phyloP scores from a whole-genome alignment of 1,140 invertebrate genomes.

The Megalopta genalis region DNA sequence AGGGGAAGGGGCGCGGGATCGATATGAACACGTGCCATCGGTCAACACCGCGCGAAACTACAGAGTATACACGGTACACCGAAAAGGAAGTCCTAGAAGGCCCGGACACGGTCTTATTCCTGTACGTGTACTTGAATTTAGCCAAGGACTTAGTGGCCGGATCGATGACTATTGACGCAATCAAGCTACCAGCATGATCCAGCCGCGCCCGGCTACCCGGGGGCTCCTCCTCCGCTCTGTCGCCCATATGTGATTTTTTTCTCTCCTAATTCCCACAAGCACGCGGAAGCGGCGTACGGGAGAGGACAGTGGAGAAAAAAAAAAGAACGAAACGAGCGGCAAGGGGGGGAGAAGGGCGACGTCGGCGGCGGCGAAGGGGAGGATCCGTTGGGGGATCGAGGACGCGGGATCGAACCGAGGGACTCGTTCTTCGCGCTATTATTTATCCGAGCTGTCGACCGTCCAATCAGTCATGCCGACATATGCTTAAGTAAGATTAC shows the following conservation, averaged over 20 bases:
- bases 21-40: constrained; percentile 50
- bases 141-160: constrained; percentile 61
- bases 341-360: too few species aligned
- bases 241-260: constrained; percentile 74
- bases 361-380: neutral
- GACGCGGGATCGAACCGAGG: constrained; percentile 29
- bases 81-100: constrained; percentile 50
- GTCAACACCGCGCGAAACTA: constrained; percentile 52
- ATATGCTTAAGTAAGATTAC: constrained; percentile 78
- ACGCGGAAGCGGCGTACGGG: constrained; percentile 3
- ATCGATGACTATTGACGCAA: constrained; percentile 66
- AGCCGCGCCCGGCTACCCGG: too few species aligned
- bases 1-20: constrained; percentile 36
- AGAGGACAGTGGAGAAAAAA: too few species aligned
- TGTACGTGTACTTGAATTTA: constrained; percentile 65
- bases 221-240: constrained; percentile 16
- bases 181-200: constrained; percentile 67
- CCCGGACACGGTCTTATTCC: constrained; percentile 14
- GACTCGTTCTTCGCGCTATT: constrained; percentile 58
- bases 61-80: constrained; percentile 22
- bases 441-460: constrained; percentile 70
- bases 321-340: too few species aligned
- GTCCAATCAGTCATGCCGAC: constrained; percentile 74
- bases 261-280: constrained; percentile 66
- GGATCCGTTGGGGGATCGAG: constrained; percentile 31